phyloP scores from a whole-genome alignment of 2,888 invertebrate species.

The Cynaeus angustus region DNA sequence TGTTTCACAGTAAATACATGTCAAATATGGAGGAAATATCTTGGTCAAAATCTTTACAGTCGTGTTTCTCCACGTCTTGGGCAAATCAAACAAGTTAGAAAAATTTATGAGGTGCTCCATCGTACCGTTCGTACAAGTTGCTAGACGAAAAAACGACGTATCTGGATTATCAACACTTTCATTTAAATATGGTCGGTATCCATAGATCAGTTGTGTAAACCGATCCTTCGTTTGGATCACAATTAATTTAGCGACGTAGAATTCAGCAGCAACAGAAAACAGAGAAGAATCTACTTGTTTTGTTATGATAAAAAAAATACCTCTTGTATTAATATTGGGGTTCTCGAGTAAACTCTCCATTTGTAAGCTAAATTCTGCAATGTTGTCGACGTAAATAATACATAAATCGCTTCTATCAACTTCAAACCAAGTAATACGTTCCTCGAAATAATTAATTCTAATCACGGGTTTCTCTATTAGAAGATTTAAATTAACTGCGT shows the following conservation, averaged over 20 bases:
- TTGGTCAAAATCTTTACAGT: conserved; percentile 8
- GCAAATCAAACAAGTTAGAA: not conserved
- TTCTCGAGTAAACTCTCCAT: conserved; percentile 2
- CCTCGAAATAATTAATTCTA: not conserved
- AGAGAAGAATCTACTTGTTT: not conserved
- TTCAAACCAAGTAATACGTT: conserved; percentile 5
- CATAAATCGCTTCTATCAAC: conserved; percentile 5
- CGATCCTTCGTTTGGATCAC: not conserved
- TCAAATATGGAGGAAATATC: conserved; percentile 16
- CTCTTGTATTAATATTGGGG: conserved; percentile 10
- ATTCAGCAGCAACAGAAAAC: not conserved
- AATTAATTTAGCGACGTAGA: conserved; percentile 4
- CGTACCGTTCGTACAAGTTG: conserved; percentile 1
- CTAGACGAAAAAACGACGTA: not conserved
- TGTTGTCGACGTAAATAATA: conserved; percentile 1
- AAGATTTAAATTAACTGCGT: too few relatives aligned
- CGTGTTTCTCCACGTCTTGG: conserved; percentile 16
- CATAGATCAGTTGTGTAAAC: not conserved
- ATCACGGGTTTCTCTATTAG: not conserved
- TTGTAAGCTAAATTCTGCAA: not conserved
- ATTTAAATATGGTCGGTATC: not conserved
- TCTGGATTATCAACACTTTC: conserved; percentile 5
- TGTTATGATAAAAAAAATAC: conserved; percentile 5
- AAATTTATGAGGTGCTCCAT: not conserved
- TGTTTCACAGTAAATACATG: conserved; percentile 4